Evolutionary conservation across 2,888 invertebrate genomes (phyloP).

Genomic region (Acleris sparsana): DNA sequence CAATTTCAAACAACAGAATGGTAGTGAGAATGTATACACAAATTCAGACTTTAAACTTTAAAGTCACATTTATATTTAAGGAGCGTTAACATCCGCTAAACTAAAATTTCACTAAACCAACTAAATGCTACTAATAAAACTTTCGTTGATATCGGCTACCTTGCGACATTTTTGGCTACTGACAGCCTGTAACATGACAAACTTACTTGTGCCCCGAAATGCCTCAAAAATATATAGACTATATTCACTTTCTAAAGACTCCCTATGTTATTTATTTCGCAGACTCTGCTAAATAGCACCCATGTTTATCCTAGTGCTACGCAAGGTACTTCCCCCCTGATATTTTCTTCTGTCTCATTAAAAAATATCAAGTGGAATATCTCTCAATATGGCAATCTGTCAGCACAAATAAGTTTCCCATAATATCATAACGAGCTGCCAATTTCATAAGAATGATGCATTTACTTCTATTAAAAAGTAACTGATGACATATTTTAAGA

Average conservation of each 20-base stretch:
- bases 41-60: constrained; percentile 7
- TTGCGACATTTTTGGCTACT: constrained; percentile 9
- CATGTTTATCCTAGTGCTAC: too few relatives aligned
- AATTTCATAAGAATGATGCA: neutral
- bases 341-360: too few relatives aligned
- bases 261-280: too few relatives aligned
- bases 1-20: constrained; percentile 20
- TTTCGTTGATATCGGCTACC: constrained; percentile 20
- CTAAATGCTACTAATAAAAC: constrained; percentile 31
- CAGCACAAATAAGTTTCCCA: constrained; percentile 1
- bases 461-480: neutral
- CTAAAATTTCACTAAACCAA: constrained; percentile 30
- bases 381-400: neutral
- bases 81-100: constrained; percentile 24
- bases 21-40: constrained; percentile 31
- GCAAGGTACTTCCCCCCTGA: too few relatives aligned
- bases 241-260: neutral
- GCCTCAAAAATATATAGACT: neutral
- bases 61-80: constrained; percentile 16
- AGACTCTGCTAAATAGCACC: too few relatives aligned
- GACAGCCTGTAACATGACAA: constrained; percentile 12
- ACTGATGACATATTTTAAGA: too few relatives aligned
- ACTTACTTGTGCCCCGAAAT: neutral
- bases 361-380: neutral
- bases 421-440: constrained; percentile 18